phyloP scores from a whole-genome alignment of 2,797 vertebrate genomes.

The Danio kyathit region DNA sequence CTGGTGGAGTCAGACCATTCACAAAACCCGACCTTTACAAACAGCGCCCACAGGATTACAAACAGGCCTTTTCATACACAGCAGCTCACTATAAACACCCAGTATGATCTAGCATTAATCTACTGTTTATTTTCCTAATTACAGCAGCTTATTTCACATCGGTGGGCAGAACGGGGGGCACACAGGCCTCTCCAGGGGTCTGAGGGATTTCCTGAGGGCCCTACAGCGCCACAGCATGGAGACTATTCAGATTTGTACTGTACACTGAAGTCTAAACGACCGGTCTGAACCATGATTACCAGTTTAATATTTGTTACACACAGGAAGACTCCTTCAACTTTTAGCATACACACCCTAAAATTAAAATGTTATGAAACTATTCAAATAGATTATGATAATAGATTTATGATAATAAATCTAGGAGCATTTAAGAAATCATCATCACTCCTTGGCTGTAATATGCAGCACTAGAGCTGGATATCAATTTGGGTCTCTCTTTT shows the following conservation, averaged over 20 bases:
- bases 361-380: neutral
- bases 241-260: neutral
- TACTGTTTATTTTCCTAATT: slow-evolving; percentile 70
- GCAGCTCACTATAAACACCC: slow-evolving; percentile 60
- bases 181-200: slow-evolving; percentile 29
- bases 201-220: neutral
- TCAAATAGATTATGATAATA: neutral
- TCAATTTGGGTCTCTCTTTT: neutral
- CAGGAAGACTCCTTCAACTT: neutral
- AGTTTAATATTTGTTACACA: neutral
- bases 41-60: neutral
- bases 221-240: slow-evolving; percentile 17
- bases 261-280: neutral
- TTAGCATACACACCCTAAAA: neutral
- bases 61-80: slow-evolving; percentile 30
- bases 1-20: neutral
- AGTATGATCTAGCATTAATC: slow-evolving; percentile 44
- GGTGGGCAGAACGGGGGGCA: slow-evolving; percentile 54
- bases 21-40: slow-evolving; percentile 9
- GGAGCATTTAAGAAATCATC: neutral
- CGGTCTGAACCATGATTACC: slow-evolving; percentile 5
- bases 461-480: slow-evolving; percentile 2
- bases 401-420: neutral
- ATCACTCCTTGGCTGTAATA: slow-evolving; percentile 5
- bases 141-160: slow-evolving; percentile 58